These are phyloP conservation scores for Cecidostiba fungosa DNA, from an alignment of 2,888 invertebrate species.

Conservation along the genomic window DNA sequence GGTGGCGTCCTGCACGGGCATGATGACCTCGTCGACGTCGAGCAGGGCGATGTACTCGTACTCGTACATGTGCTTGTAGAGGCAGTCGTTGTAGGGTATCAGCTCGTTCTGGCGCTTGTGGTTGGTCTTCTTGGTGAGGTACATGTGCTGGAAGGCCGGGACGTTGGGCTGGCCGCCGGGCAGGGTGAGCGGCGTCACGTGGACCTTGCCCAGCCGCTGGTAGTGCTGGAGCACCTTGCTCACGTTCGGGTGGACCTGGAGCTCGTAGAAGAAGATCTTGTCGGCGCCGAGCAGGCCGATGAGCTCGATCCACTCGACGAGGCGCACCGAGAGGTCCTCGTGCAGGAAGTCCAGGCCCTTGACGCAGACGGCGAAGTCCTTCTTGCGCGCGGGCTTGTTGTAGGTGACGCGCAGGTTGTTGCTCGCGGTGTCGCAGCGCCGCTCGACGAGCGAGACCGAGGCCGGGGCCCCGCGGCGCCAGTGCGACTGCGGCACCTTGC, in stretches of 20 bases:
- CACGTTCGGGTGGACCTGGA: slow-evolving; percentile 94
- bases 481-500: slow-evolving; percentile 89
- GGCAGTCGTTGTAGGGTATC: slow-evolving; percentile 97
- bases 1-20: slow-evolving; percentile 88
- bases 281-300: slow-evolving; percentile 93
- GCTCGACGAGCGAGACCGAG: slow-evolving; percentile 92
- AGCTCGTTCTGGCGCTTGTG: slow-evolving; percentile 97
- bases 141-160: slow-evolving; percentile 93
- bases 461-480: slow-evolving; percentile 88
- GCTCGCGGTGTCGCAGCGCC: slow-evolving; percentile 91
- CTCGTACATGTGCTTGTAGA: slow-evolving; percentile 94
- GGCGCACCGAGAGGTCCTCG: slow-evolving; percentile 92
- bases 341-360: slow-evolving; percentile 96
- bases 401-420: slow-evolving; percentile 92
- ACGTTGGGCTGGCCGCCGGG: slow-evolving; percentile 95
- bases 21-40: slow-evolving; percentile 97
- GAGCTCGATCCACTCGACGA: slow-evolving; percentile 97
- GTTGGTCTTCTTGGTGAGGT: slow-evolving; percentile 93
- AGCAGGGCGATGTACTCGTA: slow-evolving; percentile 95
- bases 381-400: slow-evolving; percentile 88
- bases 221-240: slow-evolving; percentile 89
- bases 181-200: slow-evolving; percentile 90
- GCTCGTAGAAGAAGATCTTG: slow-evolving; percentile 94
- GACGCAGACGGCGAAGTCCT: slow-evolving; percentile 95
- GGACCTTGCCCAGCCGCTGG: slow-evolving; percentile 85